These are phyloP conservation scores for Anthopleura sola DNA, from an alignment of 64 coral and sea anemone species.

Conservation along the genomic window DNA sequence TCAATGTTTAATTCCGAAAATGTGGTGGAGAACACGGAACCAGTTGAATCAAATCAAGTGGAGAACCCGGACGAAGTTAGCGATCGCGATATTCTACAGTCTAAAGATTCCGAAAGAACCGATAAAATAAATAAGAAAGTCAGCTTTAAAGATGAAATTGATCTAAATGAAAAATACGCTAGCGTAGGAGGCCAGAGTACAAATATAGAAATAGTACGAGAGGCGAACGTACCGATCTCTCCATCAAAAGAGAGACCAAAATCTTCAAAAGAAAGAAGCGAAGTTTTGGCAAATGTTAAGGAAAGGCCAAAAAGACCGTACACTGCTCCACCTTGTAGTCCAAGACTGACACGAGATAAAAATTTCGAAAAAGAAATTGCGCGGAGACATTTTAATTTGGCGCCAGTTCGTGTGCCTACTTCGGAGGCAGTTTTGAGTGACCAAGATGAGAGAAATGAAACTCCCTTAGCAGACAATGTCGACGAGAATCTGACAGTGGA, in stretches of 20 bases:
- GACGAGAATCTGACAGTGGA: not conserved
- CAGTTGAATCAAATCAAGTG: not conserved
- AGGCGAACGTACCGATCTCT: not conserved
- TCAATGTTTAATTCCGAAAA: not conserved
- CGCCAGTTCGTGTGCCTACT: not conserved
- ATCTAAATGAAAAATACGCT: not conserved
- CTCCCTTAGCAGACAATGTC: not conserved
- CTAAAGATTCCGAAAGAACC: not conserved
- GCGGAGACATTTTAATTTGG: not conserved
- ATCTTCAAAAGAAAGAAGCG: not conserved
- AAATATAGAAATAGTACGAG: not conserved
- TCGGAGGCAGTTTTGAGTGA: not conserved
- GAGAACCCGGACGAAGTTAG: not conserved
- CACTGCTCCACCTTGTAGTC: conserved; percentile 42
- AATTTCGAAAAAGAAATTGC: not conserved
- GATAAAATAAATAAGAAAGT: conserved; percentile 40
- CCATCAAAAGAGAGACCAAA: not conserved
- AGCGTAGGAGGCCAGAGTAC: not conserved
- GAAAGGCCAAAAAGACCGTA: conserved; percentile 10
- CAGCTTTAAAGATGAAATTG: conserved; percentile 30
- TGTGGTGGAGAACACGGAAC: not conserved
- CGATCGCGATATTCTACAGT: not conserved
- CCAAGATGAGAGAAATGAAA: not conserved
- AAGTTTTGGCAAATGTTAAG: not conserved
- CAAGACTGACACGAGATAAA: not conserved